A percentile compares a stretch with the other conserved stretches of the same genome.
These are phyloP conservation scores for Scrobipalpa costella DNA, from an alignment of 2,888 invertebrate genomes.

Conservation along the genomic window DNA sequence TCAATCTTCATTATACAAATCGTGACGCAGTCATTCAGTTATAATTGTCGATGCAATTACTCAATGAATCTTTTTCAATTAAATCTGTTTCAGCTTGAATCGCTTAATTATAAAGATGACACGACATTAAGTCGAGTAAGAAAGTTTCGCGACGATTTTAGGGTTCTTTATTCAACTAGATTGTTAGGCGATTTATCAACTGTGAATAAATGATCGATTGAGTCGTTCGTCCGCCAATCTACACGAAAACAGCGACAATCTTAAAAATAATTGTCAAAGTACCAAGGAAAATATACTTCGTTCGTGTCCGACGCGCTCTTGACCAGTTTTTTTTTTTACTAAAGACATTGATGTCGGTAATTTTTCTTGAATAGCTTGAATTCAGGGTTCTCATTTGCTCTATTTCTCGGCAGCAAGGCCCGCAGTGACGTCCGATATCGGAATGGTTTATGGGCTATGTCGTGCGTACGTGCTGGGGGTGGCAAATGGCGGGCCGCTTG, in stretches of 20 bases:
- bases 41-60: background rate
- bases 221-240: too few relatives aligned
- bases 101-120: slow-evolving; percentile 3
- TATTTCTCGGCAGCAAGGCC: slow-evolving; percentile 50
- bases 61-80: slow-evolving; percentile 1
- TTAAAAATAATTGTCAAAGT: too few relatives aligned
- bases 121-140: background rate
- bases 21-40: slow-evolving; percentile 3
- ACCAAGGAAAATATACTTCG: too few relatives aligned
- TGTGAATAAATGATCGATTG: too few relatives aligned
- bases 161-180: too few relatives aligned
- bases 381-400: slow-evolving; percentile 20
- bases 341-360: background rate
- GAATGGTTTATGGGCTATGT: slow-evolving; percentile 66
- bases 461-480: slow-evolving; percentile 57
- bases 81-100: slow-evolving; percentile 7
- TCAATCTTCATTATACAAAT: slow-evolving; percentile 11
- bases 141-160: background rate
- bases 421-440: slow-evolving; percentile 60
- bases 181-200: too few relatives aligned
- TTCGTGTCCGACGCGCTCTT: too few relatives aligned
- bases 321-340: background rate
- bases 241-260: too few relatives aligned
- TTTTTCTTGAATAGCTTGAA: slow-evolving; percentile 5
- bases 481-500: slow-evolving; percentile 45